A percentile compares a stretch with the other conserved stretches of the same genome.
Evolutionary conservation across 2,113 vertebrate species (phyloP).

Genomic region (Dasyornis broadbenti): DNA sequence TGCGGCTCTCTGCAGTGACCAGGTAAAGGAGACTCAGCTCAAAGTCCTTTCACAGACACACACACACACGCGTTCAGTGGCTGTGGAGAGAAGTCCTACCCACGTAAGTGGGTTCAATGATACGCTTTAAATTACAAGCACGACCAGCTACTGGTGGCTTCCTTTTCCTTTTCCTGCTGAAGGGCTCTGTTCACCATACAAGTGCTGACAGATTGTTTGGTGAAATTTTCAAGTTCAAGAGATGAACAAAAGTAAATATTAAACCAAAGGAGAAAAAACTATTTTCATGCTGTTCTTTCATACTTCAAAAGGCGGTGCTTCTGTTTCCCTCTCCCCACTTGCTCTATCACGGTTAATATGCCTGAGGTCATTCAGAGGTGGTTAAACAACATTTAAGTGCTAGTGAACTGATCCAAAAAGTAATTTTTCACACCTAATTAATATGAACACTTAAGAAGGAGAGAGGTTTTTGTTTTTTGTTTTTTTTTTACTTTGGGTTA

Average conservation of each 20-base stretch:
- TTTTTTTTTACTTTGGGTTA: not conserved
- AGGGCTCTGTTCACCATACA: not conserved
- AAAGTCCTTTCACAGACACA: not conserved
- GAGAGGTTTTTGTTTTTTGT: too few species aligned
- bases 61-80: rapidly evolving
- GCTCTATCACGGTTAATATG: not conserved
- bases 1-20: rapidly evolving
- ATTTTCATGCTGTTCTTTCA: not conserved
- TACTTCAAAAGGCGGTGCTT: not conserved
- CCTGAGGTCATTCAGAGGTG: not conserved
- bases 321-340: not conserved
- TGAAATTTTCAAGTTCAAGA: not conserved
- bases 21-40: not conserved
- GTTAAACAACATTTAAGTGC: not conserved
- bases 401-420: not conserved
- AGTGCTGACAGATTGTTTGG: conserved; percentile 6
- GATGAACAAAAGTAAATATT: conserved; percentile 14
- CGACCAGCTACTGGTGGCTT: not conserved
- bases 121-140: not conserved
- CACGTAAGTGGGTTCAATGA: not conserved
- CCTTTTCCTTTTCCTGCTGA: not conserved
- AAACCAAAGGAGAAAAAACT: not conserved
- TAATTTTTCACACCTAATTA: conserved; percentile 25
- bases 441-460: not conserved
- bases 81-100: not conserved